Conservation (phyloP, 2,113 vertebrate species). For the Nothoprocta pentlandii region DNA sequence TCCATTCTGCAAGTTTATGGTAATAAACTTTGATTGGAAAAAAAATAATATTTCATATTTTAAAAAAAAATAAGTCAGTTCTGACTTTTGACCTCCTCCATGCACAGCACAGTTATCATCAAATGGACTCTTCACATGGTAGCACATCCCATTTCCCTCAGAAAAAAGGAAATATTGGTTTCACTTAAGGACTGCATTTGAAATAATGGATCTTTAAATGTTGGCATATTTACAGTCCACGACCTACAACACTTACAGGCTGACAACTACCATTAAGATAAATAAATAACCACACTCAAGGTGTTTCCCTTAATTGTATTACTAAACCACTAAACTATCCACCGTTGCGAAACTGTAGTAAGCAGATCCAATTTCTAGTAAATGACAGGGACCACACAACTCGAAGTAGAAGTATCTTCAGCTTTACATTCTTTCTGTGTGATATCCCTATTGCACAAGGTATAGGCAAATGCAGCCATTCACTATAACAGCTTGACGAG, state of each 20-base stretch:
- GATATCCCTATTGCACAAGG: neutral
- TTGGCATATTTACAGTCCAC: neutral
- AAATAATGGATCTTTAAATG: neutral
- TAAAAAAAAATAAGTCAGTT: neutral
- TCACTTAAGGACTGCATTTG: neutral
- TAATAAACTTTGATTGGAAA: neutral
- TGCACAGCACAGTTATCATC: neutral
- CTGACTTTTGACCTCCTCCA: neutral
- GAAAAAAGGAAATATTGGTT: neutral
- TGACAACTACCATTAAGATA: neutral
- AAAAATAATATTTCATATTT: neutral
- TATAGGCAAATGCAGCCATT: neutral
- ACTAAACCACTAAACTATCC: neutral
- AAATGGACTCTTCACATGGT: neutral
- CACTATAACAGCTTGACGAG: neutral
- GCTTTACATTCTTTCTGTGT: neutral
- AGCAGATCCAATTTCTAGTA: neutral
- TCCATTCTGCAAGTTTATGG: neutral
- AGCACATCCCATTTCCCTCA: neutral
- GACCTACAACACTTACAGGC: neutral
- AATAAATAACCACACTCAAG: neutral
- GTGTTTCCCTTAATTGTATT: neutral
- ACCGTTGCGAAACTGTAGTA: neutral
- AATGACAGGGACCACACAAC: neutral
- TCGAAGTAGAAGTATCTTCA: neutral